A percentile compares a stretch with the other conserved stretches of the same genome.
phyloP scores from a whole-genome alignment of 2,888 invertebrate genomes.

The Thecocarcelia acutangulata region DNA sequence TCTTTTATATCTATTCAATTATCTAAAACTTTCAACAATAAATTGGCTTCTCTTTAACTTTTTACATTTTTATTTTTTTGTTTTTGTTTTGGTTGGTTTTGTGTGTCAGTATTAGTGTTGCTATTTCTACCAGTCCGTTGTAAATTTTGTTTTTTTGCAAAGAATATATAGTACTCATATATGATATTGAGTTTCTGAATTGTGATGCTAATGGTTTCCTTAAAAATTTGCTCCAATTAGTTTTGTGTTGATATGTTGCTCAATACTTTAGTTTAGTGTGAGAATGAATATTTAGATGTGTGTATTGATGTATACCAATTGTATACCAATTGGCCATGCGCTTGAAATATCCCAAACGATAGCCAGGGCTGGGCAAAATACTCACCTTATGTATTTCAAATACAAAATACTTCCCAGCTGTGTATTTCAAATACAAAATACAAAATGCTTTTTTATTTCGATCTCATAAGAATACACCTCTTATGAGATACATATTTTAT shows the following conservation, averaged over 20 bases:
- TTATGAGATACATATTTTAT: too few species aligned
- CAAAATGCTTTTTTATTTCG: too few species aligned
- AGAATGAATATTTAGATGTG: too few species aligned
- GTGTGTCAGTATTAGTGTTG: not conserved
- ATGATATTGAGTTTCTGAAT: slow-evolving; percentile 39
- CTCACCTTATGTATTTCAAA: too few species aligned
- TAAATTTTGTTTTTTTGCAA: not conserved
- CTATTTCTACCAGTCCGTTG: not conserved
- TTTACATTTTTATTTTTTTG: too few species aligned
- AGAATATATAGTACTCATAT: not conserved
- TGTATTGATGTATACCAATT: not conserved
- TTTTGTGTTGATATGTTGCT: slow-evolving; percentile 24
- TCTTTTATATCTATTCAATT: not conserved
- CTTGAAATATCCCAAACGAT: too few species aligned
- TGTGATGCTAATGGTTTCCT: slow-evolving; percentile 54
- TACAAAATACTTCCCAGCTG: too few species aligned
- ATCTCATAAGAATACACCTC: too few species aligned
- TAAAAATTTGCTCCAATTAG: slow-evolving; percentile 57
- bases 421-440: too few species aligned
- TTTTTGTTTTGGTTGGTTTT: not conserved
- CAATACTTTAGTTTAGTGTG: not conserved
- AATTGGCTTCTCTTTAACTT: slow-evolving; percentile 19
- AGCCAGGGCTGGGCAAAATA: too few species aligned
- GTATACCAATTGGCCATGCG: not conserved
- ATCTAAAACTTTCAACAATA: slow-evolving; percentile 17